Evolutionary conservation across 2,888 invertebrate genomes (phyloP).

Genomic region (Coenonympha arcania): DNA sequence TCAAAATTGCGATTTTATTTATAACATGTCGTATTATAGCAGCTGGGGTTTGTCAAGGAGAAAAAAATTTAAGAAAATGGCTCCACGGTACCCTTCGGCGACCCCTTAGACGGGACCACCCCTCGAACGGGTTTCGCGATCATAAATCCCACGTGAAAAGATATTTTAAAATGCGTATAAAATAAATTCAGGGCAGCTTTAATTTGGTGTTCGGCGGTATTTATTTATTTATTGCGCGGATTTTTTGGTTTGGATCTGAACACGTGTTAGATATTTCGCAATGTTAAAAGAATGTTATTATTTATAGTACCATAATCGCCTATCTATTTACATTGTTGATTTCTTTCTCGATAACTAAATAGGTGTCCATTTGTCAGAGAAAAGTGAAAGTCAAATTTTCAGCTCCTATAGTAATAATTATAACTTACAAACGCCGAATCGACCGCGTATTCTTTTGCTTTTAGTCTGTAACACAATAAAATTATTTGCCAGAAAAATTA

Average conservation of each 20-base stretch:
- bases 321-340: too few species aligned
- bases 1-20: conserved; percentile 74
- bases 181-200: conserved; percentile 71
- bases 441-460: too few species aligned
- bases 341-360: too few species aligned
- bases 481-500: too few species aligned
- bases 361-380: too few species aligned
- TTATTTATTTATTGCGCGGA: conserved; percentile 58
- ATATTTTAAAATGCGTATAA: conserved; percentile 73
- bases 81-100: conserved; percentile 48
- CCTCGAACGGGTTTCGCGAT: conserved; percentile 67
- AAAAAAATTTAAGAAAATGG: conserved; percentile 68
- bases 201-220: conserved; percentile 57
- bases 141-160: conserved; percentile 73
- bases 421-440: too few species aligned
- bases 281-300: background rate
- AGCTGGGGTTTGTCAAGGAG: conserved; percentile 71
- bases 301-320: background rate
- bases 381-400: too few species aligned
- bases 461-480: too few species aligned
- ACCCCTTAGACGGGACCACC: conserved; percentile 52
- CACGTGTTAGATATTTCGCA: conserved; percentile 47
- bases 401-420: too few species aligned
- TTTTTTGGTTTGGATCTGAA: conserved; percentile 42
- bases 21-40: conserved; percentile 67